These are phyloP conservation scores for Oxycera nigricornis DNA, from an alignment of 2,888 invertebrate species.

Conservation along the genomic window DNA sequence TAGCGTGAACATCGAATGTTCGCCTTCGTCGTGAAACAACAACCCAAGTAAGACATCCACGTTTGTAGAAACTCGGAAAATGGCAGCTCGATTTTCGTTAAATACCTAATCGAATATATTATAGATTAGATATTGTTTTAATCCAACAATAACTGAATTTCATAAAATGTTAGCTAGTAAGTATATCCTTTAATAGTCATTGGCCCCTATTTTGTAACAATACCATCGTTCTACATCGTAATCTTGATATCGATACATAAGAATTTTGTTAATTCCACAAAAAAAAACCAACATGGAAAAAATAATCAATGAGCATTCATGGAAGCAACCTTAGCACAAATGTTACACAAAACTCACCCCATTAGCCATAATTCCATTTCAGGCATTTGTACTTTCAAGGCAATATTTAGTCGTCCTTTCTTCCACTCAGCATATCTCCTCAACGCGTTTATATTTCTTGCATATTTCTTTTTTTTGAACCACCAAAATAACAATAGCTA, in stretches of 20 bases:
- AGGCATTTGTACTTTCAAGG: background rate
- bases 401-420: background rate
- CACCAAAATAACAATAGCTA: background rate
- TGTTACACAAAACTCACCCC: background rate
- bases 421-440: too few species aligned
- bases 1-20: too few species aligned
- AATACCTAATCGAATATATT: too few species aligned
- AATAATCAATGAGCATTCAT: background rate
- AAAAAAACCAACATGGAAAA: background rate
- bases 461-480: background rate
- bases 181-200: background rate
- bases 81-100: too few species aligned
- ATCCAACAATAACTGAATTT: too few species aligned
- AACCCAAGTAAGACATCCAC: too few species aligned
- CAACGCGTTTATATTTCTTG: background rate
- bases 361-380: background rate
- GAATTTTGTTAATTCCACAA: background rate
- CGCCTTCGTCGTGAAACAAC: too few species aligned
- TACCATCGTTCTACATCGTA: background rate
- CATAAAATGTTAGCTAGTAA: too few species aligned
- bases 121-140: too few species aligned
- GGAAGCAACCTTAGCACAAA: background rate
- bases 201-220: background rate
- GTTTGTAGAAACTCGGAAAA: too few species aligned
- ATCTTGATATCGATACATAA: background rate